These are phyloP conservation scores for Gulo gulo DNA, from an alignment of 2,113 vertebrate genomes.

Conservation along the genomic window DNA sequence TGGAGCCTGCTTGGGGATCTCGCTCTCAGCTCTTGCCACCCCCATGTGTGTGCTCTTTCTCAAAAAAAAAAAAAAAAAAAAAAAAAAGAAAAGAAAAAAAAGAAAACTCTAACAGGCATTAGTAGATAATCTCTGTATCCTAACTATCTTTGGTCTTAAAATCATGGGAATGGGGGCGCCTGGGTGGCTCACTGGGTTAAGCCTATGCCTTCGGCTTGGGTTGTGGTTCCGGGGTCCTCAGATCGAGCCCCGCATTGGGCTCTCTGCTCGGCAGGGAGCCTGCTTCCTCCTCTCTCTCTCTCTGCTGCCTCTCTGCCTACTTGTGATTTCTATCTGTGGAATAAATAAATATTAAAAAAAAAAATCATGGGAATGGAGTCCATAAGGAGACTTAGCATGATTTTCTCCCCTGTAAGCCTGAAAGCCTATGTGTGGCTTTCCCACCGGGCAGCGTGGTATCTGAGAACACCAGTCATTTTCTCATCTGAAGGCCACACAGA, in stretches of 20 bases:
- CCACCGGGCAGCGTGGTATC: too few species aligned
- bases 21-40: not conserved
- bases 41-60: not conserved
- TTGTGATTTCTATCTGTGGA: too few species aligned
- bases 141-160: not conserved
- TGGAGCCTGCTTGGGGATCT: not conserved
- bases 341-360: too few species aligned
- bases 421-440: not conserved
- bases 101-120: not conserved
- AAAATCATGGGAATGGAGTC: not conserved
- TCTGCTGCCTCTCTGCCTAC: too few species aligned
- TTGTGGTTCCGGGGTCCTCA: too few species aligned
- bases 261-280: too few species aligned
- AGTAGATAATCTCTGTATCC: not conserved
- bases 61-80: not conserved
- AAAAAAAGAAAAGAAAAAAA: accelerated
- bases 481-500: not conserved
- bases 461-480: not conserved
- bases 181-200: too few species aligned
- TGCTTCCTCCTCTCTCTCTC: too few species aligned
- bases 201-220: too few species aligned
- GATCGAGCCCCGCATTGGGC: too few species aligned
- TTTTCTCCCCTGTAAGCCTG: not conserved
- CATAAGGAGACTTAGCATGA: too few species aligned
- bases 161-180: not conserved